Evolutionary conservation across 2,797 vertebrate genomes (phyloP).

Genomic region (Acipenser transmontanus): DNA sequence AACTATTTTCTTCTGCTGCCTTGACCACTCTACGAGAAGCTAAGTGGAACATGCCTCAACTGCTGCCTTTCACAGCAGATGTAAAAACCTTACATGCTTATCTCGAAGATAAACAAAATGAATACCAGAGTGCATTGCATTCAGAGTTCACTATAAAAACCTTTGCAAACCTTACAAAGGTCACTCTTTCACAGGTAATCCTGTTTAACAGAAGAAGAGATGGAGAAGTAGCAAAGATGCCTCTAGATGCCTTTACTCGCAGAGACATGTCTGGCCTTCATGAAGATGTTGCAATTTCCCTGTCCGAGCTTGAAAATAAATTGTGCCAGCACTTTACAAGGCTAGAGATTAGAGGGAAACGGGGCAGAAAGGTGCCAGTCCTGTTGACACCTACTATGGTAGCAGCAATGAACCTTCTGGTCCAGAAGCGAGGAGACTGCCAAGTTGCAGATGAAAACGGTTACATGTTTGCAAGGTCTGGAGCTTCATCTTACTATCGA

Average conservation of each 20-base stretch:
- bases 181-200: neutral
- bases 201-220: neutral
- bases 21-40: slow-evolving; percentile 20
- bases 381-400: slow-evolving; percentile 6
- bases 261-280: neutral
- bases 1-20: slow-evolving; percentile 23
- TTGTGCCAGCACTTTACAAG: slow-evolving; percentile 13
- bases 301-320: slow-evolving; percentile 10
- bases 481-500: slow-evolving; percentile 3
- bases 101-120: no score
- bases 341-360: slow-evolving; percentile 14
- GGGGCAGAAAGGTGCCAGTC: slow-evolving; percentile 14
- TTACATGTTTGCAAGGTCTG: slow-evolving; percentile 7
- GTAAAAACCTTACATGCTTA: neutral
- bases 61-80: slow-evolving; percentile 18
- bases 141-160: no score
- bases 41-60: slow-evolving; percentile 22
- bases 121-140: no score
- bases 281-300: slow-evolving; percentile 5
- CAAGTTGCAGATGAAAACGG: slow-evolving; percentile 1
- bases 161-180: no score
- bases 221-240: neutral
- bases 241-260: neutral
- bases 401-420: slow-evolving; percentile 11
- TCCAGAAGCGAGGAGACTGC: neutral